Conservation (phyloP, 2,797 vertebrate species). For the Danio jaintianensis region DNA sequence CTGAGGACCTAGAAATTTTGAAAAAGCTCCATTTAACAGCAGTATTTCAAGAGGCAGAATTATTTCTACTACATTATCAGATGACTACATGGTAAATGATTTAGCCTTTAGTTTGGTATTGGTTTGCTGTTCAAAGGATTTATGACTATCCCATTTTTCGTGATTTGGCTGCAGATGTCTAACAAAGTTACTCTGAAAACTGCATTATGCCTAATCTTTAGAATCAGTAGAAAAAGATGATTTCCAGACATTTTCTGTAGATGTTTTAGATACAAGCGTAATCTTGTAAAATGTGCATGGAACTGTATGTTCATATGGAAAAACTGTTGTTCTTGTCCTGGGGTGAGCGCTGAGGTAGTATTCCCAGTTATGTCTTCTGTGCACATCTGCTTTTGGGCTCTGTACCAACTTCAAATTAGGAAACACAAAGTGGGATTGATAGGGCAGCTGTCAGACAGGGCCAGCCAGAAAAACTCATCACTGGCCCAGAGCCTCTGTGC, state of each 20-base stretch:
- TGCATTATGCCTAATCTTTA: neutral
- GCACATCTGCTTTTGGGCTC: conserved; percentile 48
- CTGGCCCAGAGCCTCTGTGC: conserved; percentile 33
- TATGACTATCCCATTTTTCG: neutral
- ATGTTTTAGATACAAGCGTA: neutral
- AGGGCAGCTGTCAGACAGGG: conserved; percentile 54
- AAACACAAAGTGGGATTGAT: conserved; percentile 57
- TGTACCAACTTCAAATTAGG: conserved; percentile 57
- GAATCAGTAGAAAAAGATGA: neutral
- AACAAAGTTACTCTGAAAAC: conserved; percentile 22
- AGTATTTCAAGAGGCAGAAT: neutral
- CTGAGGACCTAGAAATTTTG: neutral
- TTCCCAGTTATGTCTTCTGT: conserved; percentile 34
- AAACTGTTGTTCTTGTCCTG: conserved; percentile 28
- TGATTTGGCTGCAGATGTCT: neutral
- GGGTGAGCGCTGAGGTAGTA: conserved; percentile 27
- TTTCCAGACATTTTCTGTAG: neutral
- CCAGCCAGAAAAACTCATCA: conserved; percentile 56
- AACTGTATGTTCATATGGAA: neutral
- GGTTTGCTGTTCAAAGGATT: neutral
- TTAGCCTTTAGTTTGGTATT: neutral
- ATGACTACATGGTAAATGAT: neutral
- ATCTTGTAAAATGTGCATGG: neutral
- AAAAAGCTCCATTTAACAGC: neutral
- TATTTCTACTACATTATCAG: neutral